Base-by-base conservation (phyloP, 2,888 invertebrate genomes). In the Omphaloscelis lunosa region DNA sequence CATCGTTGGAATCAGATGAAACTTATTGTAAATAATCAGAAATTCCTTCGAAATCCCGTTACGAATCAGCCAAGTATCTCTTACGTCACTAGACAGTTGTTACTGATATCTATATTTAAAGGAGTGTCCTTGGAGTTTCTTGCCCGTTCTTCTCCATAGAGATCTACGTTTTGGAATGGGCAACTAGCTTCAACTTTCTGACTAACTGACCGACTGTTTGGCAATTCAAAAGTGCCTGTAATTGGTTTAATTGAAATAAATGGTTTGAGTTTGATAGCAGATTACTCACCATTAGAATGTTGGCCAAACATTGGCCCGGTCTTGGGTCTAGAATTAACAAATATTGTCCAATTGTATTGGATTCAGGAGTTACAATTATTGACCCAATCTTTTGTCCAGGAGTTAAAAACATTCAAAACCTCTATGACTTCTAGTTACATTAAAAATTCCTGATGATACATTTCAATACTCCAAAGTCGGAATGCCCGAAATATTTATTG, bases 61-160 rank as follows among this genome's bases (percentile, higher is more conserved):
- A 70, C 41, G 72, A 83, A 79, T 80, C 79, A 65, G n/a, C 39
- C 41, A 70, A 83, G 86, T 83, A 89, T 88, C 71, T 80, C 72
- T 79, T 75, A 77, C 86, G 82, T 86, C 82, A 86, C 71, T 69
- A 79, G 76, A 62, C 41, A 75, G 51, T 80, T 67, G 66, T 69
- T 75, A 65, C 70, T 34, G 34, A n/a, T n/a, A n/a, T n/a, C n/a
- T n/a, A n/a, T n/a, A n/a, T n/a, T n/a, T n/a, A n/a, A n/a, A n/a
- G n/a, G n/a, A n/a, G n/a, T n/a, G n/a, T n/a, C n/a, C n/a, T n/a
- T n/a, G n/a, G n/a, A n/a, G n/a, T n/a, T n/a, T n/a, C n/a, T n/a
- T n/a, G n/a, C n/a, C n/a, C n/a, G n/a, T n/a, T n/a, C n/a, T n/a
- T n/a, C n/a, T n/a, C n/a, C n/a, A n/a, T n/a, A n/a, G n/a, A n/a